Base-by-base conservation (phyloP, 2,113 vertebrate species). In the Alligator sinensis region DNA sequence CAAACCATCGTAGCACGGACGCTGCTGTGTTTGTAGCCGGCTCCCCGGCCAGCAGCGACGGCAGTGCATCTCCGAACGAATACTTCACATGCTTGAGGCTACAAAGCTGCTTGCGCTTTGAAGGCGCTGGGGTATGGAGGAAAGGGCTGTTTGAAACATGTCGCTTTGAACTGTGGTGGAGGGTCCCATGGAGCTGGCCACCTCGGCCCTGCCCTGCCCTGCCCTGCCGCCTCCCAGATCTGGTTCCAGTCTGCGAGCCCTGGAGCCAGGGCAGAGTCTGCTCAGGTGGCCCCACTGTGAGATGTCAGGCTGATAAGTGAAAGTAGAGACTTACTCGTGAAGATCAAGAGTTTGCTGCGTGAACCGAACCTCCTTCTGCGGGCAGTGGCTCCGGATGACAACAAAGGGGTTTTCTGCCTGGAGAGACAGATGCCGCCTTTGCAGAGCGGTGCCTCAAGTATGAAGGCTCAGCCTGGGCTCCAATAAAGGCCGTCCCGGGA, bases 251-350 rank as follows among this genome's bases (percentile, higher is more conserved):
- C 98, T 95, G 97, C 93, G 84, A 97, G 98, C 98, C 98, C 97
- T 98, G 98, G 98, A 98, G 98, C 98, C 98, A 98, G 97, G 97
- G 95, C 95, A 77, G 92, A 97, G 98, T 98, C 98, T 95, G 95
- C 96, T 96, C 97, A 97, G 97, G 98, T 98, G 95, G 98, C 98
- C 98, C 98, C 98, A 98, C 98, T 98, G 97, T 96, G 98, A 98
- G 98, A 98, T 98, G 98, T 98, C 98, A 99, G 98, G 97, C 98
- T 98, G 98, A 98, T 98, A 98, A 98, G 98, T 98, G 98, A 98
- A 98, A 97, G 95, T 98, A 85, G 95, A 98, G 97, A 97, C 97
- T 98, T 97, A 96, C 74, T 95, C 85, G 94, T n/a, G 92, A 94
- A 95, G 97, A 96, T 93, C 86, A 97, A 97, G 96, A 92, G 95